Conservation (phyloP, 2,113 vertebrate genomes). For the Malurus alboscapulatus region DNA sequence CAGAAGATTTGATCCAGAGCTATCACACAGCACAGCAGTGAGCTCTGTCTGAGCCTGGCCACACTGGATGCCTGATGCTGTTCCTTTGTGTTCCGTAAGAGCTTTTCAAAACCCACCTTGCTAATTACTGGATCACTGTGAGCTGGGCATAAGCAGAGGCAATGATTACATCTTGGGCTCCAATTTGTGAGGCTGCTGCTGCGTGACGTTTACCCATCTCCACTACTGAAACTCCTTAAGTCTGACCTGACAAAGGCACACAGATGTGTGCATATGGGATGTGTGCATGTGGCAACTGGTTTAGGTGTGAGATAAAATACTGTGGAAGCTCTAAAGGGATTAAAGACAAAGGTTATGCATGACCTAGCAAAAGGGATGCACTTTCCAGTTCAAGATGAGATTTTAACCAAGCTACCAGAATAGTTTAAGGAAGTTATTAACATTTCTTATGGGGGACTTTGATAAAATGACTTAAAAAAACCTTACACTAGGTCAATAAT, state of each 20-base stretch:
- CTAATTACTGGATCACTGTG: neutral
- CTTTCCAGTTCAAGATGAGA: neutral
- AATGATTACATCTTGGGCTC: neutral
- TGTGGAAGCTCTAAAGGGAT: neutral
- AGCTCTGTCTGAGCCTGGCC: neutral
- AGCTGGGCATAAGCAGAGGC: neutral
- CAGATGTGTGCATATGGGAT: neutral
- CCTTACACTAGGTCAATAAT: neutral
- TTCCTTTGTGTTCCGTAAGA: neutral
- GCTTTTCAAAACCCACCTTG: neutral
- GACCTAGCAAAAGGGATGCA: neutral
- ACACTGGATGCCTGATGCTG: neutral
- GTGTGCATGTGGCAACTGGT: neutral
- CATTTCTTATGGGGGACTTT: neutral
- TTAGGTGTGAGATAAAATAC: neutral
- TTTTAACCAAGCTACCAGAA: neutral
- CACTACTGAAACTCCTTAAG: neutral
- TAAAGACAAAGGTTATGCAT: neutral
- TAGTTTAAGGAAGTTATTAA: neutral
- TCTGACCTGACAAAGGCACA: neutral
- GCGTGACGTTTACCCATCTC: neutral
- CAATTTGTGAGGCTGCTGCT: neutral
- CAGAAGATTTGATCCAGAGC: neutral
- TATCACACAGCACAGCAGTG: neutral
- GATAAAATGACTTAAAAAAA: neutral